Evolutionary conservation across 2,797 vertebrate genomes (phyloP).

Genomic region (Aphelocoma californica): DNA sequence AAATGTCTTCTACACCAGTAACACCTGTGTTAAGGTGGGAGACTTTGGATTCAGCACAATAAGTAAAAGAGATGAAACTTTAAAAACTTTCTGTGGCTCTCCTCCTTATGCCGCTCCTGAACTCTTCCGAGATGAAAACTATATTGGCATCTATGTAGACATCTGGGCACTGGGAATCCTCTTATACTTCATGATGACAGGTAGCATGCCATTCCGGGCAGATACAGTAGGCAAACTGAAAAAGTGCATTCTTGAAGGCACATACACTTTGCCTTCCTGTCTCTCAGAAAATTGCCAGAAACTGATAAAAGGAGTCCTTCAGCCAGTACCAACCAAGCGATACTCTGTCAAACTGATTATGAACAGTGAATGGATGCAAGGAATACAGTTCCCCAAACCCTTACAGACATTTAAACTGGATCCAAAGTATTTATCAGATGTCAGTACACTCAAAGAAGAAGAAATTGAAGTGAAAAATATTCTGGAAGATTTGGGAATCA

Average conservation of each 20-base stretch:
- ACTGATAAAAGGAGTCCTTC: slow-evolving; percentile 88
- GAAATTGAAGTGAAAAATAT: slow-evolving; percentile 85
- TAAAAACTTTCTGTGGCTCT: slow-evolving; percentile 96
- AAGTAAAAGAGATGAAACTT: slow-evolving; percentile 87
- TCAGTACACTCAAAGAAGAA: slow-evolving; percentile 80
- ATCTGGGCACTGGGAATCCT: slow-evolving; percentile 96
- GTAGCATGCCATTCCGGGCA: slow-evolving; percentile 93
- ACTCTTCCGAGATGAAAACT: slow-evolving; percentile 92
- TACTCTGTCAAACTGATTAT: slow-evolving; percentile 88
- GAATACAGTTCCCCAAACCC: slow-evolving; percentile 84
- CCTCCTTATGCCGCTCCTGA: slow-evolving; percentile 95
- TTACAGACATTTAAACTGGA: slow-evolving; percentile 89
- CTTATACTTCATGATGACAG: slow-evolving; percentile 92
- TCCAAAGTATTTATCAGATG: slow-evolving; percentile 85
- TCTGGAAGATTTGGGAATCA: slow-evolving; percentile 88
- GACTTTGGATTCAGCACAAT: slow-evolving; percentile 97
- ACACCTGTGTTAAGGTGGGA: slow-evolving; percentile 93
- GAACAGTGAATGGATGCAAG: slow-evolving; percentile 90
- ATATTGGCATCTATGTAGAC: slow-evolving; percentile 87
- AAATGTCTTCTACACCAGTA: slow-evolving; percentile 92
- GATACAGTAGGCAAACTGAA: slow-evolving; percentile 96
- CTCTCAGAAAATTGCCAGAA: slow-evolving; percentile 87
- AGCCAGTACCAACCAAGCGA: slow-evolving; percentile 84
- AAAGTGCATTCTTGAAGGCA: slow-evolving; percentile 90
- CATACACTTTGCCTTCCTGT: slow-evolving; percentile 81